Evolutionary conservation across 2,888 invertebrate genomes (phyloP), one percentile per base, ranked within the genome.

Genomic region (Hemistola chrysoprasaria): DNA sequence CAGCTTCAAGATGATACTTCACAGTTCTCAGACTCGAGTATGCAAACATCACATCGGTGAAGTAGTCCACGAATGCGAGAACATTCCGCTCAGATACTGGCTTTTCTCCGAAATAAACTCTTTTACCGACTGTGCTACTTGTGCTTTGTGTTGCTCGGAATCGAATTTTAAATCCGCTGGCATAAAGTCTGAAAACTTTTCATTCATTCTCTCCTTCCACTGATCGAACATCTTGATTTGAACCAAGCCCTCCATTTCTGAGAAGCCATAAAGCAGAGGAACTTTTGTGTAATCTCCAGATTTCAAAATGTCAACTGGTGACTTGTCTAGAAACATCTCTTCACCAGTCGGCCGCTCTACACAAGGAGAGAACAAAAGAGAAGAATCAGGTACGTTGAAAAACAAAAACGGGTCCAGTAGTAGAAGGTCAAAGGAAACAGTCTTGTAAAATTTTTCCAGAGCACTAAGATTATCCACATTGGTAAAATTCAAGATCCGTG

Each of bases 381-480:
- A 24, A 8, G 36, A 36, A 8, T 36, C 29, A 8, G 8, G 24
- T 41, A 40, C 52, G 29, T 44, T 24, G 3, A 44, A n/a, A 30
- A 62, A 56, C 1, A 44, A n/a, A 30, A 62, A 56, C 1, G 40
- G n/a, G 5, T 51, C 54, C 6, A 41, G 40, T 6, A 39, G 49
- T 20, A 77, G 42, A 7, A 44, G 2, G 8, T 72, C 67, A 16
- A 56, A 53, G 0, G 72, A 21, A 0, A 55, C 29, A 3, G 54
- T 61, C 34, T 59, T 73, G 33, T 67, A 78, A 43, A 78, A 79
- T 1, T 65, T 24, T 61, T 73, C 71, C 6, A 79, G 48, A 1
- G 62, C 59, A 3, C 53, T 40, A 1, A 74, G 35, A 21, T 77
- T 62, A 22, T 73, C 59, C 0, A 61, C 50, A 4, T 68, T 46